phyloP scores from a whole-genome alignment of 23 tunicate genomes.

The Halocynthia roretzi region DNA sequence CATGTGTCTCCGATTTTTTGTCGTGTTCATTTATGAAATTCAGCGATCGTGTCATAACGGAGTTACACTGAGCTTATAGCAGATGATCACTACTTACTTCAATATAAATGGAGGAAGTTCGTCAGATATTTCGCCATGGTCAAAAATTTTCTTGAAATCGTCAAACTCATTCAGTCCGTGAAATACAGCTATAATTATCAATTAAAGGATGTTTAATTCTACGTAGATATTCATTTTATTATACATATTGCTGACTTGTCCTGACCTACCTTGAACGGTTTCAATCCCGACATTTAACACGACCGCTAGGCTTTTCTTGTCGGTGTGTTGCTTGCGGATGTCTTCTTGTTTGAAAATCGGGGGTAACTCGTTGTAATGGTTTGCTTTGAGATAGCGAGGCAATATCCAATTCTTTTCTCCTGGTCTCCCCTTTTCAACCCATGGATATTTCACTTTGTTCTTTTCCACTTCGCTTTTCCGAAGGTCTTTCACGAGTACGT shows the following conservation, averaged over 20 bases:
- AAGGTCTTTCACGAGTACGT: background rate
- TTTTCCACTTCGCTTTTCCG: constrained; percentile 14
- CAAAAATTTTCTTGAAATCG: no score
- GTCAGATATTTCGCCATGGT: no score
- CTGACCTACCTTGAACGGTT: constrained; percentile 12
- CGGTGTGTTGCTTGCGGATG: background rate
- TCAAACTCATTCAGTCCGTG: no score
- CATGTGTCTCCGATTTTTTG: no score
- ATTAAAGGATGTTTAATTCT: no score
- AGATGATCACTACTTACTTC: no score
- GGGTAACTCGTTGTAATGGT: constrained; percentile 18
- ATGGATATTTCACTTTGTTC: constrained; percentile 7
- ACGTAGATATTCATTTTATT: no score
- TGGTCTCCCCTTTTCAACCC: constrained; percentile 4
- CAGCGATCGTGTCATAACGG: no score
- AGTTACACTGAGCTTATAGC: no score
- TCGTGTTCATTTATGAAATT: no score
- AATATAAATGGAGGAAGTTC: no score
- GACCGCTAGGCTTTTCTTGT: background rate
- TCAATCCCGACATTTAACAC: background rate
- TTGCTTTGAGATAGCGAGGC: constrained; percentile 28
- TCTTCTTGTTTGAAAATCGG: constrained; percentile 20
- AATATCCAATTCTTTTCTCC: constrained; percentile 10
- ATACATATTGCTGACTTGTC: background rate
- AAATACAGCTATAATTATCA: no score